phyloP scores from a whole-genome alignment of 1,140 invertebrate species.

The Marisa cornuarietis region DNA sequence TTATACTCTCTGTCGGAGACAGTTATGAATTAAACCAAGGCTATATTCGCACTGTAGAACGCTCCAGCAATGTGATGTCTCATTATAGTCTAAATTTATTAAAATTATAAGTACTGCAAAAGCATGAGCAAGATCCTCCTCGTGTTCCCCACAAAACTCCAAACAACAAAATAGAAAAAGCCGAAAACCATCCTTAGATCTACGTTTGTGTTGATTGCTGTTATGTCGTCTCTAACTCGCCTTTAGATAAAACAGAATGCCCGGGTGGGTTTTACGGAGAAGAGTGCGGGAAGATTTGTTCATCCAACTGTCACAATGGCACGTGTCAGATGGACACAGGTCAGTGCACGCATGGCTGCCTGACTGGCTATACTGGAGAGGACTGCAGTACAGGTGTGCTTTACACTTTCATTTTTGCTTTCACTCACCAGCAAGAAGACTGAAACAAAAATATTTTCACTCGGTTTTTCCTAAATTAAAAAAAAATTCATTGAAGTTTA shows the following conservation, averaged over 20 bases:
- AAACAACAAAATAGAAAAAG: neutral
- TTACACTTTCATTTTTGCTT: too few relatives aligned
- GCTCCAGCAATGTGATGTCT: too few relatives aligned
- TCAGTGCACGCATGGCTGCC: conserved; percentile 11
- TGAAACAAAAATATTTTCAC: too few relatives aligned
- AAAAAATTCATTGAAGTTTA: neutral
- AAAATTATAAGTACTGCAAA: too few relatives aligned
- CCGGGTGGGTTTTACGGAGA: neutral
- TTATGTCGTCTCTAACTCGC: neutral
- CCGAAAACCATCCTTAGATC: neutral
- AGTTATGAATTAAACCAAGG: neutral
- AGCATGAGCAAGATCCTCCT: too few relatives aligned
- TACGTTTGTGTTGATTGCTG: neutral
- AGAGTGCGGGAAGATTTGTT: conserved; percentile 1
- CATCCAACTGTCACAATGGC: conserved; percentile 8
- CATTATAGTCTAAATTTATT: too few relatives aligned
- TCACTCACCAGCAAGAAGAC: too few relatives aligned
- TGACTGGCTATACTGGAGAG: neutral
- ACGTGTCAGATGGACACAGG: conserved; percentile 4
- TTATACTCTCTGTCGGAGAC: neutral
- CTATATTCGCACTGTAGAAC: too few relatives aligned
- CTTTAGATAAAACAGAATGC: neutral
- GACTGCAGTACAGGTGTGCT: conserved; percentile 12
- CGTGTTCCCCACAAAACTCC: too few relatives aligned
- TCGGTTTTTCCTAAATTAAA: too few relatives aligned